Percentiles rank a stretch among this genome's conserved stretches.
These are phyloP conservation scores for Intellagama lesueurii DNA, from an alignment of 2,797 vertebrate species.

Conservation along the genomic window DNA sequence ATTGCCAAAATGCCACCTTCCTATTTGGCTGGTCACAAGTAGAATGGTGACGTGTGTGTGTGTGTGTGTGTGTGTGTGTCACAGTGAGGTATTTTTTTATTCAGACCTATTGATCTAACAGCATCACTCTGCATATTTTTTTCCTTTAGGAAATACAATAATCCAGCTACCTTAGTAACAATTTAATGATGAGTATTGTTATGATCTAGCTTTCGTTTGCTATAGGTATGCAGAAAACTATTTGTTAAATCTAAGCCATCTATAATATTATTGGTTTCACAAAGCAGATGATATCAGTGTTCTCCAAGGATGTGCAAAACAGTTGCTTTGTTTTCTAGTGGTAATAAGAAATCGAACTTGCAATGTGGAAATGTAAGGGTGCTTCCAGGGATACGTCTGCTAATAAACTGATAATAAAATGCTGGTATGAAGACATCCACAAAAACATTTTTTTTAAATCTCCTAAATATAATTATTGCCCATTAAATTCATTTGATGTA, in stretches of 20 bases:
- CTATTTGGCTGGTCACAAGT: no score
- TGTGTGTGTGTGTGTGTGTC: no score
- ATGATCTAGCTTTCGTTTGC: background rate
- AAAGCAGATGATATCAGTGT: background rate
- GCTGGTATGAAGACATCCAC: background rate
- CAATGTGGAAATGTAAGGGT: background rate
- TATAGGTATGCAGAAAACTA: background rate
- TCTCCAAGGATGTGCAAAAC: background rate
- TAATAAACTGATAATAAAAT: conserved; percentile 22
- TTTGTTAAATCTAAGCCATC: background rate
- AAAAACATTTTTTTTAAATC: background rate
- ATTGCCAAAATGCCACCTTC: background rate
- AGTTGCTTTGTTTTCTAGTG: background rate
- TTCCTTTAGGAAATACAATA: background rate
- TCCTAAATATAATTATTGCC: conserved; percentile 26
- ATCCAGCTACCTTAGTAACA: background rate
- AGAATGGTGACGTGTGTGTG: background rate
- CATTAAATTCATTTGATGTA: conserved; percentile 25
- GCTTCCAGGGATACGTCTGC: background rate
- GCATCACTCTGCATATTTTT: background rate
- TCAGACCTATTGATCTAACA: background rate
- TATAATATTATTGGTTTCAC: background rate
- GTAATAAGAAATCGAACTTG: conserved; percentile 7
- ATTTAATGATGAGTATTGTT: background rate
- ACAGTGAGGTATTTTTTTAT: background rate